These are phyloP conservation scores for Cebidichthys violaceus DNA, from an alignment of 2,113 vertebrate genomes.

Conservation along the genomic window DNA sequence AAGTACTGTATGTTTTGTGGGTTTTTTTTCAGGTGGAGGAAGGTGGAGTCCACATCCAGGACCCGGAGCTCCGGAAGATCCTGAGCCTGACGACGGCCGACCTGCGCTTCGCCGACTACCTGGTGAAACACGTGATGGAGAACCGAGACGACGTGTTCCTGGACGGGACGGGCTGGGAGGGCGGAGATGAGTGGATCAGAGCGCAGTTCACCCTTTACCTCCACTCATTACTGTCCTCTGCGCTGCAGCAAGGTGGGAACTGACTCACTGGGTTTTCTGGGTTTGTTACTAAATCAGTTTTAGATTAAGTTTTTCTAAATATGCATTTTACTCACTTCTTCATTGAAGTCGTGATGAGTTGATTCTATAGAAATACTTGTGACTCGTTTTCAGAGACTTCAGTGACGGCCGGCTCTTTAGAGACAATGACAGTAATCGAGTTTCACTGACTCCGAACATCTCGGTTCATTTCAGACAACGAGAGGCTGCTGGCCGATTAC, in stretches of 20 bases:
- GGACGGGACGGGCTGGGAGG: constrained; percentile 98
- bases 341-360: not conserved
- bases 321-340: too few relatives aligned
- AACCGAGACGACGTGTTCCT: constrained; percentile 96
- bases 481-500: constrained; percentile 92
- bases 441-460: not conserved
- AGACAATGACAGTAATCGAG: not conserved
- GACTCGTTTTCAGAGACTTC: not conserved
- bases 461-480: constrained; percentile 86
- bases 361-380: not conserved
- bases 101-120: constrained; percentile 93
- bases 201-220: constrained; percentile 95
- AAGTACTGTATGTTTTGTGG: too few relatives aligned
- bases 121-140: constrained; percentile 95
- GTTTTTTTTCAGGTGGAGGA: constrained; percentile 89
- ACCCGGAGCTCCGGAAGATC: constrained; percentile 91
- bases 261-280: too few relatives aligned
- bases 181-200: constrained; percentile 98
- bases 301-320: not conserved
- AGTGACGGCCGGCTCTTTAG: not conserved
- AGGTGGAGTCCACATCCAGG: constrained; percentile 91
- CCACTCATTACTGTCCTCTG: constrained; percentile 91
- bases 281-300: too few relatives aligned
- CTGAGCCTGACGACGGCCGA: constrained; percentile 94
- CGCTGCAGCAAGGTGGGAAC: constrained; percentile 86